Percentiles rank a stretch among this genome's conserved stretches.
Evolutionary conservation across 2,113 vertebrate species (phyloP).

Genomic region (Sinosuthora webbiana): DNA sequence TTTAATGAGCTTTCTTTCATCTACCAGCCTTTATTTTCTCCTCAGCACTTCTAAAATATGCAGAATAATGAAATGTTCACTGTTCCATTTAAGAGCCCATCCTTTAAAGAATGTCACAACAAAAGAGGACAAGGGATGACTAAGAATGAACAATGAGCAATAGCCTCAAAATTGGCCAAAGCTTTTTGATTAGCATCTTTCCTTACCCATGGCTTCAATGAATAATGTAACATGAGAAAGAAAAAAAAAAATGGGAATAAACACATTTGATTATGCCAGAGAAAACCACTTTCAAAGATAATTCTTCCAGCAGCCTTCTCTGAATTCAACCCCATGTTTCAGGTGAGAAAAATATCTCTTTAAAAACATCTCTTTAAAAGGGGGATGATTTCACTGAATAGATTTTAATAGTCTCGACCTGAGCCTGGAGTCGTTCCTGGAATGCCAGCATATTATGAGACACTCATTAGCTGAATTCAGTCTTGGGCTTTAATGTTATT

Average conservation of each 20-base stretch:
- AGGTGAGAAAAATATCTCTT: constrained; percentile 20
- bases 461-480: not conserved
- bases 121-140: constrained; percentile 7
- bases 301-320: not conserved
- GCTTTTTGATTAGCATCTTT: constrained; percentile 15
- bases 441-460: not conserved
- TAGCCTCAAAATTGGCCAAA: not conserved
- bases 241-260: constrained; percentile 9
- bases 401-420: not conserved
- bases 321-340: constrained; percentile 4
- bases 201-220: not conserved
- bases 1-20: constrained; percentile 54
- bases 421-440: not conserved
- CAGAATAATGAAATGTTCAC: not conserved
- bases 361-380: not conserved
- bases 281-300: not conserved
- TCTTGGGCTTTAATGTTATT: not conserved
- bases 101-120: not conserved
- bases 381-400: not conserved
- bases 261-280: constrained; percentile 6
- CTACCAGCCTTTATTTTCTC: not conserved
- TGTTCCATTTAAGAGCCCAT: not conserved
- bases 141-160: constrained; percentile 1
- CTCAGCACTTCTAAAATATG: not conserved
- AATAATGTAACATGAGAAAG: not conserved